phyloP scores from a whole-genome alignment of 1,140 invertebrate species.

The Trachymyrmex septentrionalis region DNA sequence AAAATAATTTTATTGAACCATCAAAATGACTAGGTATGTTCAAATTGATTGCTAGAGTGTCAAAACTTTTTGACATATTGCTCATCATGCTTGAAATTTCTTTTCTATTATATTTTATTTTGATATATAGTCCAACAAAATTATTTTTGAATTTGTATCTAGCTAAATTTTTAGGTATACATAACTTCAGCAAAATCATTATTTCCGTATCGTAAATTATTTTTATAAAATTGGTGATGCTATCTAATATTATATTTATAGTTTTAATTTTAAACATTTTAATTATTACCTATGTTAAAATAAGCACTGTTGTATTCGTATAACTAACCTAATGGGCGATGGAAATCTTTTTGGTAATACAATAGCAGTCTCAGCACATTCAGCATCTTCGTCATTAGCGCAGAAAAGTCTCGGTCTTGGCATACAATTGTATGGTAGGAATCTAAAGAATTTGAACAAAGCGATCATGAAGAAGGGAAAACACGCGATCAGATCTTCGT shows the following conservation, averaged over 20 bases:
- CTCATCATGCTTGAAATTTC: no score
- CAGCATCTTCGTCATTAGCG: neutral
- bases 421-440: slow-evolving; percentile 43
- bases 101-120: no score
- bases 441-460: slow-evolving; percentile 33
- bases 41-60: no score
- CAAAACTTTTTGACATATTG: no score
- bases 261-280: slow-evolving; percentile 8
- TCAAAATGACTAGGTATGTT: no score
- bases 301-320: neutral
- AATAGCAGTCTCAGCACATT: neutral
- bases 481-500: slow-evolving; percentile 42
- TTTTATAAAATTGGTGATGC: neutral
- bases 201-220: neutral
- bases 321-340: slow-evolving; percentile 56
- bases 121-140: no score
- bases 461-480: slow-evolving; percentile 27
- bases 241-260: neutral
- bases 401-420: slow-evolving; percentile 29
- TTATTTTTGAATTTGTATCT: no score
- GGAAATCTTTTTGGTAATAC: slow-evolving; percentile 25
- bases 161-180: no score
- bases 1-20: no score
- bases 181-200: no score
- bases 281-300: neutral